Conservation (phyloP, 2,888 invertebrate genomes). For the Phanerotoma sp. region DNA sequence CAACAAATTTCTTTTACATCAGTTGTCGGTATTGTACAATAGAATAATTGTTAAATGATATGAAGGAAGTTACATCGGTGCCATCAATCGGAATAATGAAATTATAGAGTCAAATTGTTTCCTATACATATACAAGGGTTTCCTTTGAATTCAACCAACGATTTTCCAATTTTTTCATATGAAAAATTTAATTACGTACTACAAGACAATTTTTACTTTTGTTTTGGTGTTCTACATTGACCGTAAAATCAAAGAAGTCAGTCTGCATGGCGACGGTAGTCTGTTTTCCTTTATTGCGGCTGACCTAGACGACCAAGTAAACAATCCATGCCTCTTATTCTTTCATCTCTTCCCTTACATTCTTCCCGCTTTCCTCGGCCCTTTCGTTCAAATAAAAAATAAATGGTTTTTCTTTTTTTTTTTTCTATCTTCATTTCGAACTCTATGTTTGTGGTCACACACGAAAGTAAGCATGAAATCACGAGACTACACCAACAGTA, state of each 20-base stretch:
- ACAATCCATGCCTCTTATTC: conserved; percentile 32
- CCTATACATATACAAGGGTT: no score
- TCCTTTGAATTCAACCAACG: no score
- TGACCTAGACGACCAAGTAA: conserved; percentile 41
- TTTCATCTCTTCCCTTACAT: not conserved
- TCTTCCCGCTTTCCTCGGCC: not conserved
- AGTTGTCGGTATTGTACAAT: no score
- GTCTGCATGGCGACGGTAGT: conserved; percentile 16
- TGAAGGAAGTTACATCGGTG: no score
- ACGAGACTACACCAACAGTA: not conserved
- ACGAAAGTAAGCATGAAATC: not conserved
- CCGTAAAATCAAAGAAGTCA: conserved; percentile 5
- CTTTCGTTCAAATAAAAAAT: not conserved
- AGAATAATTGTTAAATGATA: no score
- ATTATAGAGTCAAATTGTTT: no score
- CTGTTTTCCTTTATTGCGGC: conserved; percentile 40
- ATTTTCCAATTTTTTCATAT: not conserved
- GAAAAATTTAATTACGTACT: not conserved
- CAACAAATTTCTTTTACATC: no score
- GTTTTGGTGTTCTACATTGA: conserved; percentile 32
- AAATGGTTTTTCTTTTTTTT: not conserved
- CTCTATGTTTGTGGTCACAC: not conserved
- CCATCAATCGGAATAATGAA: no score
- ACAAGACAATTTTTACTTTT: not conserved
- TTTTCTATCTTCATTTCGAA: not conserved